Evolutionary conservation across 1,140 invertebrate species (phyloP).

Genomic region (Orchestia grillus): DNA sequence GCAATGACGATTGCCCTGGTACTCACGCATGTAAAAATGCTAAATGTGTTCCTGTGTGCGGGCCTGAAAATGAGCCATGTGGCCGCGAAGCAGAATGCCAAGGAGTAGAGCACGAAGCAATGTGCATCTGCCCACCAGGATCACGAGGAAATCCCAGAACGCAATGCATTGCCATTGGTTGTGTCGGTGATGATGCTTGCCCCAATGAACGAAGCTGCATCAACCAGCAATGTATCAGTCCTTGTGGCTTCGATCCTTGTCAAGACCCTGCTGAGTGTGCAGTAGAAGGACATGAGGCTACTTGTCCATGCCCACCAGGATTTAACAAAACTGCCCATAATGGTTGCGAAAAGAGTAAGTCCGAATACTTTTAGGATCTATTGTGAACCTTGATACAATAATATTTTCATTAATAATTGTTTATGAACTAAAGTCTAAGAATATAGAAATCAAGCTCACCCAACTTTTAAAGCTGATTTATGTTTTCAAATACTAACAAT

Average conservation of each 20-base stretch:
- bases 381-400: background rate
- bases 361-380: background rate
- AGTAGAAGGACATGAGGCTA: slow-evolving; percentile 83
- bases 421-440: background rate
- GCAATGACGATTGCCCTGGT: slow-evolving; percentile 80
- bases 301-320: slow-evolving; percentile 84
- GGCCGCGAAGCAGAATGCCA: slow-evolving; percentile 71
- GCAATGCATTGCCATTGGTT: slow-evolving; percentile 81
- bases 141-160: slow-evolving; percentile 75
- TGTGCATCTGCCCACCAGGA: slow-evolving; percentile 76
- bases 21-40: slow-evolving; percentile 86
- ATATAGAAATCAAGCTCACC: background rate
- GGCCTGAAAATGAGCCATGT: slow-evolving; percentile 69
- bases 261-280: slow-evolving; percentile 84
- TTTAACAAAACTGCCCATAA: slow-evolving; percentile 84
- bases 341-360: slow-evolving; percentile 70
- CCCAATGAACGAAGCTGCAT: slow-evolving; percentile 82
- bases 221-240: slow-evolving; percentile 83
- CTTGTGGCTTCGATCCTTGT: slow-evolving; percentile 80
- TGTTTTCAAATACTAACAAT: background rate
- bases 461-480: background rate
- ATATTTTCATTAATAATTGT: background rate
- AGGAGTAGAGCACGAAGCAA: slow-evolving; percentile 70
- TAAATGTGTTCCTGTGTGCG: slow-evolving; percentile 80
- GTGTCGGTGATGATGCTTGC: slow-evolving; percentile 83